phyloP scores from a whole-genome alignment of 2,113 vertebrate species.

The Chloebia gouldiae region DNA sequence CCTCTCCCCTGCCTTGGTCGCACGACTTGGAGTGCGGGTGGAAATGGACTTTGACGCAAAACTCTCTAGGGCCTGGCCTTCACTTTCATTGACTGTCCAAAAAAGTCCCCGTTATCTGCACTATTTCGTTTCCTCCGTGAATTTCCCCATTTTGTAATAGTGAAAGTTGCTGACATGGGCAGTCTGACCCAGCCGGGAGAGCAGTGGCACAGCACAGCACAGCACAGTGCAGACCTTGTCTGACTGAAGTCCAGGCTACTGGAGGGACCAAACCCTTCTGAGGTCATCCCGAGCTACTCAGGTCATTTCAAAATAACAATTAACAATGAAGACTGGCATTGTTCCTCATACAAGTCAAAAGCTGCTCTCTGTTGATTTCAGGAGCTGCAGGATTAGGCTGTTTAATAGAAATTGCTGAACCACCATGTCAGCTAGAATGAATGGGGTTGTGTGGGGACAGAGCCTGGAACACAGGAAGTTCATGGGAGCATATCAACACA shows the following conservation, averaged over 20 bases:
- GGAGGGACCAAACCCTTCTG: neutral
- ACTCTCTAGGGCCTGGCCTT: neutral
- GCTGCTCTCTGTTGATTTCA: neutral
- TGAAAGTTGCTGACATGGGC: neutral
- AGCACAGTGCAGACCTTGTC: neutral
- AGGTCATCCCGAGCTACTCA: neutral
- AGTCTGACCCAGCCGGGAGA: neutral
- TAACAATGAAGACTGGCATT: neutral
- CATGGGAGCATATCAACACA: neutral
- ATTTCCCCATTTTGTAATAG: neutral
- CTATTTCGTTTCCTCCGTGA: neutral
- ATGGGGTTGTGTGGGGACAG: neutral
- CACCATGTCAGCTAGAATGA: neutral
- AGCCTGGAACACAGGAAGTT: neutral
- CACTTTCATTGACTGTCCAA: neutral
- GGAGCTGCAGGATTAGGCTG: neutral
- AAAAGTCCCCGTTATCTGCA: neutral
- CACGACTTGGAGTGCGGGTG: too few relatives aligned
- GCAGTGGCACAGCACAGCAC: neutral
- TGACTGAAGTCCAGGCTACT: neutral
- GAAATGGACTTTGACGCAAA: neutral
- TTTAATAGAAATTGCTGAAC: neutral
- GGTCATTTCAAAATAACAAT: neutral
- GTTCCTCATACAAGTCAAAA: neutral
- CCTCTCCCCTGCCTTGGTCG: accelerated